A percentile compares a stretch with the other conserved stretches of the same genome.
Evolutionary conservation across 2,888 invertebrate species (phyloP).

Genomic region (Microctonus hyperodae): DNA sequence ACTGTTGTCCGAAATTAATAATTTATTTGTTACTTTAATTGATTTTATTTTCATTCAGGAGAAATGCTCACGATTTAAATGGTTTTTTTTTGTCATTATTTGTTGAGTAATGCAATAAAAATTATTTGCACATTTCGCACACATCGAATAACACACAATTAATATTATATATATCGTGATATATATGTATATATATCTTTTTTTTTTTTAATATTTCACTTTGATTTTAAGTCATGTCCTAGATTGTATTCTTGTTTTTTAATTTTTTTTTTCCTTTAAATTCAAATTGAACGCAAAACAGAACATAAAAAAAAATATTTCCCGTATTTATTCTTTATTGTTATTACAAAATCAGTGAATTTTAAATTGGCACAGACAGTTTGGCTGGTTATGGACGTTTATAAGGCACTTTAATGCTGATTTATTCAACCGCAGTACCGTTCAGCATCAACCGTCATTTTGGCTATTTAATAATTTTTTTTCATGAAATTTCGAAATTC

Average conservation of each 20-base stretch:
- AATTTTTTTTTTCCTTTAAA: background rate
- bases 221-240: conserved; percentile 12
- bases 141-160: background rate
- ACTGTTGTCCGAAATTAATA: background rate
- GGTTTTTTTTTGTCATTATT: background rate
- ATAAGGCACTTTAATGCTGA: conserved; percentile 60
- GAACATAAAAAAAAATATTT: background rate
- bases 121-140: too few species aligned
- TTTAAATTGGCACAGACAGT: conserved; percentile 58
- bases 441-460: conserved; percentile 51
- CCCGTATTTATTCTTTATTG: background rate
- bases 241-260: background rate
- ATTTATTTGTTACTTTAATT: background rate
- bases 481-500: conserved; percentile 10
- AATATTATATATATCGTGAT: background rate
- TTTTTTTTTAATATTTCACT: conserved; percentile 5
- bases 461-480: background rate
- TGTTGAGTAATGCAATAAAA: background rate
- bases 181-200: background rate
- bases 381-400: conserved; percentile 47
- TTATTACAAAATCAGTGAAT: conserved; percentile 44
- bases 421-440: conserved; percentile 54
- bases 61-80: background rate
- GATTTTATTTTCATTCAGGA: background rate
- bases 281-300: background rate